Evolutionary conservation across 2,888 invertebrate species (phyloP).

Genomic region (Nowickia ferox): DNA sequence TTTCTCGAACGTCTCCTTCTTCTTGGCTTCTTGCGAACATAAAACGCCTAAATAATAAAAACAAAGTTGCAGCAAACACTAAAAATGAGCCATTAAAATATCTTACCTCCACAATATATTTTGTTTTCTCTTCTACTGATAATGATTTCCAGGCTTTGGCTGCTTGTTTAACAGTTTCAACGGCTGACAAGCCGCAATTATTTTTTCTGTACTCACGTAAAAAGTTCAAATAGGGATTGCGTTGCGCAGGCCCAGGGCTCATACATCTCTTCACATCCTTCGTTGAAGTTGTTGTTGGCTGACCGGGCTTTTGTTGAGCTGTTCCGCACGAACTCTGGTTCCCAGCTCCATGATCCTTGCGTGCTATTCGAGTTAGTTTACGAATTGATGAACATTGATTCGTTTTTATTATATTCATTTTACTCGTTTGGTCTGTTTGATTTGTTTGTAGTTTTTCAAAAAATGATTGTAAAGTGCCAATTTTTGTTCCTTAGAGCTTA

Average conservation of each 20-base stretch:
- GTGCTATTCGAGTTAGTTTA: conserved; percentile 31
- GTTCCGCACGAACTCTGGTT: background rate
- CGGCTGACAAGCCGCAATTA: conserved; percentile 48
- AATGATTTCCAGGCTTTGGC: conserved; percentile 71
- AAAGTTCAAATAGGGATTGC: conserved; percentile 73
- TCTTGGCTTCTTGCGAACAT: conserved; percentile 56
- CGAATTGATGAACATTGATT: background rate
- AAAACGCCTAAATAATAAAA: conserved; percentile 65
- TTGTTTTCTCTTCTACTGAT: conserved; percentile 56
- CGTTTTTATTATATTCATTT: background rate
- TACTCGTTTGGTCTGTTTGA: background rate
- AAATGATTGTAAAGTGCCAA: conserved; percentile 23
- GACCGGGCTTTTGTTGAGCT: background rate
- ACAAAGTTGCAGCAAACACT: background rate
- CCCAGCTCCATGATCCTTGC: background rate
- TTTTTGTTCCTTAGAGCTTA: conserved; percentile 2
- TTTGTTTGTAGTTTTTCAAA: background rate
- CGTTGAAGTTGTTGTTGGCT: background rate
- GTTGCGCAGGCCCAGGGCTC: conserved; percentile 51
- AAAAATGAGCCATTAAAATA: background rate
- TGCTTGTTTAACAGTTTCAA: conserved; percentile 62
- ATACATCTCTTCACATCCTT: conserved; percentile 27
- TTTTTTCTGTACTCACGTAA: conserved; percentile 66
- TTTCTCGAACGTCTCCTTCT: background rate
- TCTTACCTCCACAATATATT: conserved; percentile 68